Conservation (phyloP, 2,113 vertebrate genomes). For the Ivindomyrus marchei region DNA sequence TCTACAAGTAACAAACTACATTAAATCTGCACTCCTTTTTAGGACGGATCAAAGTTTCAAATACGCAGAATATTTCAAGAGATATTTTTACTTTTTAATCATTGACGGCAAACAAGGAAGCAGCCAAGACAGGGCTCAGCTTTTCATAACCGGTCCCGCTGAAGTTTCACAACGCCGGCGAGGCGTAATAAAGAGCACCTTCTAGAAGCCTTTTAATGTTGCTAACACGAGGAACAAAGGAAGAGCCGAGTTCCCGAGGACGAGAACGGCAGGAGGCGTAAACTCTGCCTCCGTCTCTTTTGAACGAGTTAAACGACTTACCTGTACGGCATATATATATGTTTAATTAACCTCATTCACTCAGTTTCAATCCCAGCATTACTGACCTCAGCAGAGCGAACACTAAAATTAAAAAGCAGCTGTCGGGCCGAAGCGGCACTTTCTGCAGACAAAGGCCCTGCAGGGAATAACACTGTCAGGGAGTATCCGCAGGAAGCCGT, state of each 20-base stretch:
- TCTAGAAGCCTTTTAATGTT: neutral
- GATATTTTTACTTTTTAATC: neutral
- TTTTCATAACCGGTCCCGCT: neutral
- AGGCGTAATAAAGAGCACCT: neutral
- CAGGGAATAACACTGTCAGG: neutral
- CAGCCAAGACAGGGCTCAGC: too few relatives aligned
- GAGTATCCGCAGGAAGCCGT: neutral
- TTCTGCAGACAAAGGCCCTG: neutral
- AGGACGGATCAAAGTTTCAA: neutral
- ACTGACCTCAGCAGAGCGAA: conserved; percentile 7
- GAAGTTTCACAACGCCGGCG: neutral
- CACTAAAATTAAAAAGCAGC: neutral
- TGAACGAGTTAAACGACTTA: neutral
- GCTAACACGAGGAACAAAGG: neutral
- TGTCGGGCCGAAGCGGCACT: neutral
- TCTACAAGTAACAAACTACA: neutral
- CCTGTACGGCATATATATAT: neutral
- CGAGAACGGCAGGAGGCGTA: neutral
- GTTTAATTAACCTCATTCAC: conserved; percentile 10
- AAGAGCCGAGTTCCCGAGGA: neutral
- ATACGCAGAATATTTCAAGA: neutral
- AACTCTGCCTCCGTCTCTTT: neutral
- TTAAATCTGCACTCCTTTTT: neutral
- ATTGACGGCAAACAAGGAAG: neutral
- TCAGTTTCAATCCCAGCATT: conserved; percentile 6